These are phyloP conservation scores for Thera obeliscata DNA, from an alignment of 2,888 invertebrate species.

Conservation along the genomic window DNA sequence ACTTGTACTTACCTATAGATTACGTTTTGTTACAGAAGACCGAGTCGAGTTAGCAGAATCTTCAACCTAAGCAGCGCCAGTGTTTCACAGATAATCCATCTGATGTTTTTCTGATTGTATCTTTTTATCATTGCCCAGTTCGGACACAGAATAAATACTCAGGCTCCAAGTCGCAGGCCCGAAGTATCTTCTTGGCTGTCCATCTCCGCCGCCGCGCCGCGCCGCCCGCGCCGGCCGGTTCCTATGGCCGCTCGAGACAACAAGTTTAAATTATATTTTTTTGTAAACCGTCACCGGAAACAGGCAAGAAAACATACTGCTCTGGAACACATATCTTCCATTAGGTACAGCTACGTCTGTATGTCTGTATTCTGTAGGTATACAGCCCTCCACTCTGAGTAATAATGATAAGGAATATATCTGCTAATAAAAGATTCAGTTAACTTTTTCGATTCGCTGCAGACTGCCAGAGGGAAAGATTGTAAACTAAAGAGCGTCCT, in stretches of 20 bases:
- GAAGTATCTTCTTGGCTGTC: conserved; percentile 71
- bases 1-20: no score
- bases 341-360: conserved; percentile 60
- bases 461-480: conserved; percentile 37
- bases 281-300: conserved; percentile 83
- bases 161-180: conserved; percentile 68
- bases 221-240: conserved; percentile 60
- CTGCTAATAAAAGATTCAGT: conserved; percentile 52
- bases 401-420: conserved; percentile 69
- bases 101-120: conserved; percentile 81
- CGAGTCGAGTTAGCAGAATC: conserved; percentile 37
- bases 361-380: no score
- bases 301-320: conserved; percentile 70
- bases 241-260: conserved; percentile 69
- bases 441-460: conserved; percentile 47
- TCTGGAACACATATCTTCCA: conserved; percentile 81
- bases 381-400: conserved; percentile 63
- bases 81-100: conserved; percentile 75
- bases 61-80: conserved; percentile 63
- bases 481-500: background rate
- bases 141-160: conserved; percentile 21
- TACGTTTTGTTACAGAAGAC: no score
- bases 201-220: conserved; percentile 52
- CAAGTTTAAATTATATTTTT: conserved; percentile 74
- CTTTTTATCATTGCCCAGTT: conserved; percentile 75